phyloP scores from a whole-genome alignment of 2,113 vertebrate genomes.

The Neogale vison region DNA sequence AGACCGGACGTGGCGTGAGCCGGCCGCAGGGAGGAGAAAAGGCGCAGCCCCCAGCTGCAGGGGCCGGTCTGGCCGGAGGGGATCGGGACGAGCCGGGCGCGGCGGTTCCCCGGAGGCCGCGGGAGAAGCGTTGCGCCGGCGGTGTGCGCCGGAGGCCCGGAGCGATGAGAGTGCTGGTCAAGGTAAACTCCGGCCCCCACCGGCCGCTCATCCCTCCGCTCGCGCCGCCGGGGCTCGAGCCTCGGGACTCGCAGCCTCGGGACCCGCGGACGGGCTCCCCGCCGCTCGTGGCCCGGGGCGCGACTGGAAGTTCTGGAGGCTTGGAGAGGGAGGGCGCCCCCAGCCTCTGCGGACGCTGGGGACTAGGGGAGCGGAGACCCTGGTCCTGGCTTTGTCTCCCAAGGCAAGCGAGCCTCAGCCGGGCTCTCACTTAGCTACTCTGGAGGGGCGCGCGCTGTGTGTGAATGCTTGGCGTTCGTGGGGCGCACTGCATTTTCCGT shows the following conservation, averaged over 20 bases:
- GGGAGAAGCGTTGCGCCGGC: neutral
- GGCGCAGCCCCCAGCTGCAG: neutral
- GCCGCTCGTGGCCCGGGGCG: rapidly evolving
- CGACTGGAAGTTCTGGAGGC: neutral
- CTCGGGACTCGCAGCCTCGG: too few relatives aligned
- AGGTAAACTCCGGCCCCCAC: neutral
- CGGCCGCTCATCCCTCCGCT: neutral
- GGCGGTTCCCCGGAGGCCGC: neutral
- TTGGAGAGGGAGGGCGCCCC: neutral
- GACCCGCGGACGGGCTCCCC: too few relatives aligned
- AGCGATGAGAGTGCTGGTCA: constrained; percentile 15
- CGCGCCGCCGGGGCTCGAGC: too few relatives aligned
- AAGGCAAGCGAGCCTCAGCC: neutral
- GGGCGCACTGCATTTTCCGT: neutral
- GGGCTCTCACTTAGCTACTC: neutral
- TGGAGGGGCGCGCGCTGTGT: neutral
- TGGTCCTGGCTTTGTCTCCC: neutral
- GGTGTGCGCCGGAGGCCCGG: neutral
- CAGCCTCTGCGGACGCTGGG: neutral
- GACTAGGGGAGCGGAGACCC: neutral
- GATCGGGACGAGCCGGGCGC: neutral
- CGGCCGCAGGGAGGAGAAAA: neutral
- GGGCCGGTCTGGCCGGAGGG: neutral
- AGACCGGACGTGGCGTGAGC: neutral
- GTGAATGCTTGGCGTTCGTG: neutral